Conservation (phyloP, 2,888 invertebrate species). For the Ophion obscuratus region DNA sequence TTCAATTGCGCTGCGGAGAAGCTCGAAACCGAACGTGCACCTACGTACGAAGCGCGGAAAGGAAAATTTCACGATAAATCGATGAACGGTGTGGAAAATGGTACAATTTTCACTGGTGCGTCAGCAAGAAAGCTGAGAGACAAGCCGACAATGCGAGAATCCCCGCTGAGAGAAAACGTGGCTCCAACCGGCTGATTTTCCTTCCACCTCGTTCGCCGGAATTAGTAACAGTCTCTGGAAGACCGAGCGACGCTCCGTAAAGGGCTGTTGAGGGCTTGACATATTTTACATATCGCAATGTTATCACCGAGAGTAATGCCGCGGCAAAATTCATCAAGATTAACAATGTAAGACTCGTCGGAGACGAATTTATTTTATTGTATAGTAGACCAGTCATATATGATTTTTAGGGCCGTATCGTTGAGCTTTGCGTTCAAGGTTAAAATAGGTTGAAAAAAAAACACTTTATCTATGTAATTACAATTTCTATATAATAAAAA, state of each 20-base stretch:
- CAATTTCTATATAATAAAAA: too few relatives aligned
- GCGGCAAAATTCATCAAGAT: too few relatives aligned
- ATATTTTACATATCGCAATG: not conserved
- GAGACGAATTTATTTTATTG: too few relatives aligned
- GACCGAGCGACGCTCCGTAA: not conserved
- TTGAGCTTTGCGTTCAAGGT: too few relatives aligned
- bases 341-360: too few relatives aligned
- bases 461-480: too few relatives aligned
- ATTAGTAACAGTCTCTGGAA: not conserved
- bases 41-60: not conserved
- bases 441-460: too few relatives aligned
- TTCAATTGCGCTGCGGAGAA: not conserved
- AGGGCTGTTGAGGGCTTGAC: not conserved
- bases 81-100: not conserved
- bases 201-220: not conserved
- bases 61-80: not conserved
- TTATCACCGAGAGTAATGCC: too few relatives aligned
- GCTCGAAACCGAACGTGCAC: not conserved
- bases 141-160: slow-evolving; percentile 1
- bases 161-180: not conserved
- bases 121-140: not conserved
- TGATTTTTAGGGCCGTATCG: too few relatives aligned
- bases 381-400: too few relatives aligned
- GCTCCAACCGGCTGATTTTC: not conserved
- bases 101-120: not conserved